Evolutionary conservation across 2,888 invertebrate species (phyloP).

Genomic region (Meteorus cinctellus): DNA sequence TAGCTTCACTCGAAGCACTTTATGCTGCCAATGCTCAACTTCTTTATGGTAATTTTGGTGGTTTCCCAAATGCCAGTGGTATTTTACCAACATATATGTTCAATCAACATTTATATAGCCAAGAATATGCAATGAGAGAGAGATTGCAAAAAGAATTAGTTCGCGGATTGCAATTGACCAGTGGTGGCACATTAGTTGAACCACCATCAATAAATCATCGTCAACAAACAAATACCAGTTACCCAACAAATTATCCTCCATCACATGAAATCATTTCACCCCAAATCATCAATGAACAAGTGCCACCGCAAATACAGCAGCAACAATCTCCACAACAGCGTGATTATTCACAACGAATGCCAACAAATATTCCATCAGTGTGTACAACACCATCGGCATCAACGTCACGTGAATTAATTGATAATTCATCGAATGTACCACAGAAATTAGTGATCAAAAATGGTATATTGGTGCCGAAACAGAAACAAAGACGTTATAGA

Average conservation of each 20-base stretch:
- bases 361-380: background rate
- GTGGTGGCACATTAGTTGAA: conserved; percentile 79
- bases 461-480: conserved; percentile 92
- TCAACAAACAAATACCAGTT: conserved; percentile 50
- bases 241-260: conserved; percentile 52
- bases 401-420: conserved; percentile 58
- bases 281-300: conserved; percentile 47
- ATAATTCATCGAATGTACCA: conserved; percentile 76
- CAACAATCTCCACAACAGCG: conserved; percentile 37
- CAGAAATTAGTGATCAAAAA: conserved; percentile 94
- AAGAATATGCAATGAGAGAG: conserved; percentile 79
- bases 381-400: conserved; percentile 29
- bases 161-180: conserved; percentile 80
- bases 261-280: conserved; percentile 50
- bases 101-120: conserved; percentile 81
- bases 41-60: conserved; percentile 65
- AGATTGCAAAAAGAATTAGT: conserved; percentile 80
- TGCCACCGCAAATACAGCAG: conserved; percentile 56
- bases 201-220: conserved; percentile 61
- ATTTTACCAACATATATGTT: conserved; percentile 79
- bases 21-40: conserved; percentile 66
- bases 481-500: conserved; percentile 91
- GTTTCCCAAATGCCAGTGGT: conserved; percentile 73
- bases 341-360: background rate
- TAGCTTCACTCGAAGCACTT: conserved; percentile 62